Evolutionary conservation across 1,140 invertebrate genomes (phyloP).

Genomic region (Drosophila orena): DNA sequence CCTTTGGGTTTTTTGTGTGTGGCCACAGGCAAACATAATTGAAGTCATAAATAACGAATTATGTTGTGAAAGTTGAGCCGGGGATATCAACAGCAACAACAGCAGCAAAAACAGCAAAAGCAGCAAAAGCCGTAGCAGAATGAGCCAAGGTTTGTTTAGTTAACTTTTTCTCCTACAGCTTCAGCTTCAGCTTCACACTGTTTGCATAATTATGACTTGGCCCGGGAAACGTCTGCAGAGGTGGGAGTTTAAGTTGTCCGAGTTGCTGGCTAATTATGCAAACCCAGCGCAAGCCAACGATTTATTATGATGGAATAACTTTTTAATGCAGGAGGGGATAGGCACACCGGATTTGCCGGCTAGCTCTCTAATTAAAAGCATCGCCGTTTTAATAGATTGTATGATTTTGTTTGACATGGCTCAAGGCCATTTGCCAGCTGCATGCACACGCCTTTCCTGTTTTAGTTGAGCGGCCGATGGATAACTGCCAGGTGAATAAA

Average conservation of each 20-base stretch:
- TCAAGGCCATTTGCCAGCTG: slow-evolving; percentile 15
- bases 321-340: slow-evolving; percentile 31
- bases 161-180: slow-evolving; percentile 51
- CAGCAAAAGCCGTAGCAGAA: slow-evolving; percentile 5
- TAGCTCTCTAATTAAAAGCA: slow-evolving; percentile 76
- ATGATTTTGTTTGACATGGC: slow-evolving; percentile 71
- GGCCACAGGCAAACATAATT: slow-evolving; percentile 78
- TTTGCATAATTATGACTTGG: slow-evolving; percentile 76
- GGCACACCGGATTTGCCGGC: slow-evolving; percentile 12
- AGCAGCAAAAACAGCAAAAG: not conserved
- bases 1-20: slow-evolving; percentile 44
- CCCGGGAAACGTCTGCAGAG: slow-evolving; percentile 18
- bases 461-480: slow-evolving; percentile 1
- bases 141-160: slow-evolving; percentile 63
- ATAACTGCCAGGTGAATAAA: slow-evolving; percentile 12
- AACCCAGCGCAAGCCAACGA: slow-evolving; percentile 59
- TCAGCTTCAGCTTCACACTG: slow-evolving; percentile 67
- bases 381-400: slow-evolving; percentile 74
- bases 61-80: slow-evolving; percentile 74
- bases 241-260: slow-evolving; percentile 50
- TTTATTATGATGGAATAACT: slow-evolving; percentile 83
- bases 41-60: slow-evolving; percentile 83
- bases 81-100: slow-evolving; percentile 31
- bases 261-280: slow-evolving; percentile 73
- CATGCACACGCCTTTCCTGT: slow-evolving; percentile 4